Evolutionary conservation across 2,888 invertebrate species (phyloP), one percentile per base, ranked within the genome.

Genomic region (Elegia similella): DNA sequence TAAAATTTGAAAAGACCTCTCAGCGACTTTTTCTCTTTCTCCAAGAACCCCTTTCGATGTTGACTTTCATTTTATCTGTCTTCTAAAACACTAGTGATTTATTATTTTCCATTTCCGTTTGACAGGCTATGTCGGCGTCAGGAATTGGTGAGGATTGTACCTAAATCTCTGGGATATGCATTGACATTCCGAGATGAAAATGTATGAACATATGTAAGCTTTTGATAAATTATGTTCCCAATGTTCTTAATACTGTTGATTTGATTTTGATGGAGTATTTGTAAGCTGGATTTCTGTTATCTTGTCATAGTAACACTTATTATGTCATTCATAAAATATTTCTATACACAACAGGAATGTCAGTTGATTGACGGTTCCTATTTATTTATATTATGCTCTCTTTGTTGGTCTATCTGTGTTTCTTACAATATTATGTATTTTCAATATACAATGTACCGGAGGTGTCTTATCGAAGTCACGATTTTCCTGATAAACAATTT

Each of bases 51-150:
- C 30, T 15, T 53, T 43, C 13, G 15, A 59, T 56, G 58, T 60
- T 60, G 60, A 62, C 60, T 60, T 57, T 48, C 59, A 62, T 59
- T 62, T 56, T 61, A 61, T 60, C 46, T 42, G 53, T 43, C 58
- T 47, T 58, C 56, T 56, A 61, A 59, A 58, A 57, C 55, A 52
- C 43, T 46, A 44, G 60, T 62, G 64, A 64, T 62, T 62, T 64
- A 64, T 64, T 64, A 64, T 61, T 62, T 64, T 62, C 62, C 56
- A 62, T 64, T 64, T 47, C 56, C 54, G 58, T 56, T 52, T 57
- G 64, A 64, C 64, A 64, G 50, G 53, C 57, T 23, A 55, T 59
- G 58, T 57, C 59, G 59, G 38, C 59, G 38, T 48, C 42, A 56
- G 48, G 48, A 48, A 56, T 56, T 50, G 48, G 48, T 15, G 13